These are phyloP conservation scores for Vireo griseus DNA, from an alignment of 2,797 vertebrate species.

Conservation along the genomic window DNA sequence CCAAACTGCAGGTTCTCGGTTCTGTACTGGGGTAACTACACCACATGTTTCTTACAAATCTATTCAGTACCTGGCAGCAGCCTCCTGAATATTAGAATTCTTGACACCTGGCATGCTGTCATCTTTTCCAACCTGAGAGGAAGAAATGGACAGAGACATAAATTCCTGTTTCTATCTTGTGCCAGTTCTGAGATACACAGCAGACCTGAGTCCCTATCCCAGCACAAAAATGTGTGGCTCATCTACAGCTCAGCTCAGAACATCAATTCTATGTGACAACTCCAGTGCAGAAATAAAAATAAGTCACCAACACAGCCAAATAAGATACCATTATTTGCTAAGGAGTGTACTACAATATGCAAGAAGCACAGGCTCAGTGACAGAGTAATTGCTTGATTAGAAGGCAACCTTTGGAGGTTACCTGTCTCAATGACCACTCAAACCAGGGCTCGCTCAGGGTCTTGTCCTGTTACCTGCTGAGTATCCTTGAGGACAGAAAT, in stretches of 20 bases:
- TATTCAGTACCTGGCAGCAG: conserved; percentile 77
- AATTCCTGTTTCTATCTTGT: not conserved
- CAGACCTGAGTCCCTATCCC: not conserved
- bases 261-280: not conserved
- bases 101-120: conserved; percentile 77
- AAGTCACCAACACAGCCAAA: not conserved
- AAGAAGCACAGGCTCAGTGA: not conserved
- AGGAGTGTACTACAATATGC: not conserved
- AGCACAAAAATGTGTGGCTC: not conserved
- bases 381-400: not conserved
- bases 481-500: not conserved
- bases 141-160: not conserved
- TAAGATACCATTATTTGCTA: not conserved
- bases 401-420: not conserved
- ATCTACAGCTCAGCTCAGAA: not conserved
- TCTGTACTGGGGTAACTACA: not conserved
- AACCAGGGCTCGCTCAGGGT: not conserved
- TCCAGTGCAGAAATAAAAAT: not conserved
- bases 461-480: not conserved
- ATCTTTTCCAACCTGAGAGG: conserved; percentile 77
- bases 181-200: not conserved
- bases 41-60: not conserved
- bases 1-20: not conserved
- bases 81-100: conserved; percentile 81
- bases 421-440: not conserved